Percentiles rank a stretch among this genome's conserved stretches.
These are phyloP conservation scores for Stomatorhinus walkeri DNA, from an alignment of 2,797 vertebrate genomes.

Conservation along the genomic window DNA sequence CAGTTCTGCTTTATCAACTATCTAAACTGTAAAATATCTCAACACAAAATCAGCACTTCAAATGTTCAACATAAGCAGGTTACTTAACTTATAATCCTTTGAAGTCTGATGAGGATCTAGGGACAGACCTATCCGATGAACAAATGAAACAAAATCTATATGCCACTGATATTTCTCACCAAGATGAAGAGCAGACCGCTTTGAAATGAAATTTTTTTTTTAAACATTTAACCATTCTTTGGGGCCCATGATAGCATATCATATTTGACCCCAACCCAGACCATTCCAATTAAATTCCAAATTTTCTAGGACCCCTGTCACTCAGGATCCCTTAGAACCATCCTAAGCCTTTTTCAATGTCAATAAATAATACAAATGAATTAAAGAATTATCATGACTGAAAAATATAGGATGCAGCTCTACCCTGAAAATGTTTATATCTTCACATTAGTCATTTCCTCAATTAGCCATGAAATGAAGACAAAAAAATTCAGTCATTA, in stretches of 20 bases:
- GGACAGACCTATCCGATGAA: background rate
- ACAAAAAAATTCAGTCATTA: background rate
- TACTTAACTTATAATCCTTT: background rate
- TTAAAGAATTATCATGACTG: background rate
- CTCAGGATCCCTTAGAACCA: background rate
- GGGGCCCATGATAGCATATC: background rate
- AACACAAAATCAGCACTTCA: background rate
- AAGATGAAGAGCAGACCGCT: background rate
- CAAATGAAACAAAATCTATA: background rate
- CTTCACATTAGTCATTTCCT: background rate
- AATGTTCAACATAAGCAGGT: background rate
- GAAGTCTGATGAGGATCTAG: background rate
- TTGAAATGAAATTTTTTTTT: too few species aligned
- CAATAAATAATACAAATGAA: background rate
- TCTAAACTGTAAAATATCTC: background rate
- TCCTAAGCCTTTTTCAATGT: background rate
- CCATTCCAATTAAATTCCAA: background rate
- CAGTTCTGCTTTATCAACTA: background rate
- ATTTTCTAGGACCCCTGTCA: background rate
- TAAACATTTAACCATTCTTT: background rate
- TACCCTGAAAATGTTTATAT: background rate
- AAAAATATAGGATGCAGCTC: background rate
- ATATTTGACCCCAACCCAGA: background rate
- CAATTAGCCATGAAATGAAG: background rate
- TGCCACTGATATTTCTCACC: background rate